These are phyloP conservation scores for Jaculus jaculus DNA, from an alignment of 2,113 vertebrate genomes.

Conservation along the genomic window DNA sequence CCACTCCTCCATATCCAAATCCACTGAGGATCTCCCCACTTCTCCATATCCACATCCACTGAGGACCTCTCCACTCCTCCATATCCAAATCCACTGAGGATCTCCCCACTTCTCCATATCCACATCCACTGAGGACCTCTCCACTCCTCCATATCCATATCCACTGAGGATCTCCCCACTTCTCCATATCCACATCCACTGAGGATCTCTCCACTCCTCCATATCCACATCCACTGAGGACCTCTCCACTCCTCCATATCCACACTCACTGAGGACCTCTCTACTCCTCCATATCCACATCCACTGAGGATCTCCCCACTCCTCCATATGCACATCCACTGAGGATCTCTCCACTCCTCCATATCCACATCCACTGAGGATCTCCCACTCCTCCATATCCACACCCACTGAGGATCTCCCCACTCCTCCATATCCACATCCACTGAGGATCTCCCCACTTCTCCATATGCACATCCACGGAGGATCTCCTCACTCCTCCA, in stretches of 20 bases:
- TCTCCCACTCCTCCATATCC: neutral
- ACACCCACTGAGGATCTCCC: no score
- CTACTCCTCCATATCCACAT: neutral
- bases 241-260: neutral
- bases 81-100: no score
- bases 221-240: neutral
- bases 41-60: no score
- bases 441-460: neutral
- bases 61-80: neutral
- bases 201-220: neutral
- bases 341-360: no score
- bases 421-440: neutral
- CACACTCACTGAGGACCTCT: no score
- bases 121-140: neutral
- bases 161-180: no score
- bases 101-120: neutral
- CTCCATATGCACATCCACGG: neutral
- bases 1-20: neutral
- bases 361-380: neutral
- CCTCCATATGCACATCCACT: no score
- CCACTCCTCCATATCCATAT: neutral
- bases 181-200: no score
- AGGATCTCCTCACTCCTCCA: no score
- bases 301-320: neutral
- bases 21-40: no score